Conservation (phyloP, 2,797 vertebrate species). For the Dendrocincla fuliginosa region DNA sequence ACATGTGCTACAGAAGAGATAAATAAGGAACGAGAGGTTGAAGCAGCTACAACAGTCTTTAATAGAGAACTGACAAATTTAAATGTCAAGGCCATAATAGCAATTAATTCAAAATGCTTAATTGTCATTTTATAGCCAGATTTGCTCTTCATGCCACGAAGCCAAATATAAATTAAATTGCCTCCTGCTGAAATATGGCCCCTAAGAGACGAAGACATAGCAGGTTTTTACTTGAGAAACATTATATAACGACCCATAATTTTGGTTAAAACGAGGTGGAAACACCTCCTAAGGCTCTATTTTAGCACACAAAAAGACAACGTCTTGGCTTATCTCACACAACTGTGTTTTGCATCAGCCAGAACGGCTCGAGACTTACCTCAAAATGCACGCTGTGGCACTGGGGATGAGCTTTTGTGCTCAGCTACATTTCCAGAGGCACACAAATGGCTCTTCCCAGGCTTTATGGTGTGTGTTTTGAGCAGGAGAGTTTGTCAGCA, state of each 20-base stretch:
- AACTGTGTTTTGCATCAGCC: not conserved
- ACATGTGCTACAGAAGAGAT: not conserved
- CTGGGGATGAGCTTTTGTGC: not conserved
- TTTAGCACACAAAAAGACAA: not conserved
- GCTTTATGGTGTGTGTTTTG: not conserved
- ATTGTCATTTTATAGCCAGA: not conserved
- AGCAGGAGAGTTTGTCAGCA: constrained; percentile 25
- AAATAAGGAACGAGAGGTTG: not conserved
- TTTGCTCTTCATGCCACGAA: not conserved
- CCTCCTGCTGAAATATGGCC: not conserved
- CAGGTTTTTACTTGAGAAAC: not conserved
- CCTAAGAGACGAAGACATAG: not conserved
- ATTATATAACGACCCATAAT: not conserved
- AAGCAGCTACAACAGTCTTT: not conserved
- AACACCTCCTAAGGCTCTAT: not conserved
- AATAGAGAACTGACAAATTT: not conserved
- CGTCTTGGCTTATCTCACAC: not conserved
- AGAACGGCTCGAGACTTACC: not conserved
- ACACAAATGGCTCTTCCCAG: not conserved
- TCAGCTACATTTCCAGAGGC: not conserved
- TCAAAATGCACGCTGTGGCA: not conserved
- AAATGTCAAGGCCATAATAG: constrained; percentile 14
- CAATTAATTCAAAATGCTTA: constrained; percentile 35
- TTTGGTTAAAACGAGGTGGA: not conserved
- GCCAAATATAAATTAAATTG: constrained; percentile 1